Base-by-base conservation (phyloP, 2,888 invertebrate species). In the Drosophila mayaguana region DNA sequence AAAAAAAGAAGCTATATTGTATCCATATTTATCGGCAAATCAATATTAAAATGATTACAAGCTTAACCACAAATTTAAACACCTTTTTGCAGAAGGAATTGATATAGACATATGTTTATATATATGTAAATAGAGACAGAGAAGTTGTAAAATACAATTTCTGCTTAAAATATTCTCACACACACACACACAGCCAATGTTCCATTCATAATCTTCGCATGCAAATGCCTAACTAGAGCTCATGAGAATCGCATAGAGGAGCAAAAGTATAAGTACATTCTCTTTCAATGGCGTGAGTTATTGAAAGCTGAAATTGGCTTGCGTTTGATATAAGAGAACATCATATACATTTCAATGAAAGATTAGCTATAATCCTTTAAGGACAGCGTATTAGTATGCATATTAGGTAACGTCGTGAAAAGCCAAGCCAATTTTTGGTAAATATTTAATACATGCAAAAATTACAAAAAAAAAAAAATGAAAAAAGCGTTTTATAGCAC, bases 371-470 rank as follows among this genome's bases (percentile, higher is more conserved):
- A 78, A 72, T 80, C 81, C 70, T 75, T 72, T 78, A 28, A 28
- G 43, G 56, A 56, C 53, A 61, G 70, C 55, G 32, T 46, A 56
- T 70, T 57, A 66, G 73, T 70, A 53, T 56, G 51, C 78, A 82
- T 75, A 80, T 68, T 69, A 56, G 45, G 54, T 61, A 71, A 57
- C 48, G 40, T 46, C 53, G 45, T 66, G 43, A 54, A 34, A 66
- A 55, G 45, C 59, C 64, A 40, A 66, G 53, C 34, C 56, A 45
- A 51, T 63, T 48, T 43, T 28, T 36, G 11, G 22, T 72, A 36
- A 75, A 77, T 80, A 80, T 75, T 77, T 77, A 36, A 80, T 80
- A 46, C 76, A 54, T 54, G 20, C 38, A 5, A 43, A 63, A 66
- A 76, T 40, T 42, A 36, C 51, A 51, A 36, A 28, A 25, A 38